Evolutionary conservation across 2,888 invertebrate species (phyloP).

Genomic region (Patella ulyssiponensis): DNA sequence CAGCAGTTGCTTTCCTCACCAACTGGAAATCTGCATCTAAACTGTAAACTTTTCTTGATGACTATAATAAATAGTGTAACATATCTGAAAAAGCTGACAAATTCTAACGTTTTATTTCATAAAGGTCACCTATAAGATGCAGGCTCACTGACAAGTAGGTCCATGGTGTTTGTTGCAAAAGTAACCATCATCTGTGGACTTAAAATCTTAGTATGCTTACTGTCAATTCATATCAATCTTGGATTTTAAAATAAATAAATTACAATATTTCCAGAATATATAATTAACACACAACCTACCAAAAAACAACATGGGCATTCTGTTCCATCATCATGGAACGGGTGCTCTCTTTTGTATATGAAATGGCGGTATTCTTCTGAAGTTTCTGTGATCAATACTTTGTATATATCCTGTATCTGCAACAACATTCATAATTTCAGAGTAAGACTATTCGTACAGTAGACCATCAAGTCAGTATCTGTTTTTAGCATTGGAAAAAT

Average conservation of each 20-base stretch:
- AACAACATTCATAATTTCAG: background rate
- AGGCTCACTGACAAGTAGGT: no score
- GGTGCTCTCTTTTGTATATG: background rate
- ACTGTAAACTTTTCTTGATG: slow-evolving; percentile 15
- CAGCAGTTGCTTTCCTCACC: slow-evolving; percentile 20
- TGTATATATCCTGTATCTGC: slow-evolving; percentile 3
- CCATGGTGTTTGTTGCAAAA: no score
- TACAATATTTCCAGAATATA: background rate
- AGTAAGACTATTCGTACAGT: no score
- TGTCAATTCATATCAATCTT: background rate
- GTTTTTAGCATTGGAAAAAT: no score
- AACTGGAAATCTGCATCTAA: slow-evolving; percentile 24
- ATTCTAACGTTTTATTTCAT: no score
- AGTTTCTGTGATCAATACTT: background rate
- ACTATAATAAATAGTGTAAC: slow-evolving; percentile 9
- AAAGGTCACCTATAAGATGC: no score
- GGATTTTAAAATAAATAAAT: background rate
- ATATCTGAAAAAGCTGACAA: no score
- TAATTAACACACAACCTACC: background rate
- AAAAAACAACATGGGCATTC: background rate
- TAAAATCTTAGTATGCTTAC: no score
- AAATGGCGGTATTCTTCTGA: background rate
- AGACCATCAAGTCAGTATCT: no score
- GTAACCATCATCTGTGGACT: no score
- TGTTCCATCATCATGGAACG: background rate